Evolutionary conservation across 2,113 vertebrate species (phyloP), one percentile per base, ranked within the genome.

Genomic region (Triplophysa rosa): DNA sequence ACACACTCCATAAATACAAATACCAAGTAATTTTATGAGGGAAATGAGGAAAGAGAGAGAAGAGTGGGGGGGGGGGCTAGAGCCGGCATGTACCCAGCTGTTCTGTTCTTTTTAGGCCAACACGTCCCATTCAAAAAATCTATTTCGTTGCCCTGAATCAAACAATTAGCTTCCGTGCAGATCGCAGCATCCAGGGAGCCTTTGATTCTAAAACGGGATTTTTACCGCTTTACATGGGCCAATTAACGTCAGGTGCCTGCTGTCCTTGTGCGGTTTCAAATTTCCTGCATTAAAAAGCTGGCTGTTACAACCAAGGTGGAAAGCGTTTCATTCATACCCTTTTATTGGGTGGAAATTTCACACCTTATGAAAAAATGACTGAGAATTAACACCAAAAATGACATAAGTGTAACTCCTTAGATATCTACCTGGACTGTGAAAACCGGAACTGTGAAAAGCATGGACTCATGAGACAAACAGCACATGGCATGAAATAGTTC

Each of bases 171-270:
- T 81, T 81, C 87, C 69, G 79, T 73, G 73, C 86, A 85, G 87
- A 86, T 84, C 87, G 83, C 59, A 86, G 87, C 87, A 84, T 87
- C 87, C 87, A 80, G 79, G 64, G 80, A 82, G 77, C 45, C 62
- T 73, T 84, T 87, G 85, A 91, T 87, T 88, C 87, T 76, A 82
- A 82, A 84, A 67, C 72, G 54, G 14, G 64, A 86, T 83, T 85
- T 69, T 73, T 71, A 83, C 81, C 83, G 82, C 86, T 88, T 84
- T 88, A 89, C 88, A 83, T 86, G 82, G 49, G 77, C 85, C 89
- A 90, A 90, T 92, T 92, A 91, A 87, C 82, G 86, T 89, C 87
- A 87, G 85, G 86, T 90, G 89, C 74, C 89, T 85, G 86, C 88
- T 88, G 85, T 86, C 64, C 70, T 67, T 84, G 84, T 88, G 88